Base-by-base conservation (phyloP, 1,140 invertebrate genomes). In the Panagrolaimus sp. region DNA sequence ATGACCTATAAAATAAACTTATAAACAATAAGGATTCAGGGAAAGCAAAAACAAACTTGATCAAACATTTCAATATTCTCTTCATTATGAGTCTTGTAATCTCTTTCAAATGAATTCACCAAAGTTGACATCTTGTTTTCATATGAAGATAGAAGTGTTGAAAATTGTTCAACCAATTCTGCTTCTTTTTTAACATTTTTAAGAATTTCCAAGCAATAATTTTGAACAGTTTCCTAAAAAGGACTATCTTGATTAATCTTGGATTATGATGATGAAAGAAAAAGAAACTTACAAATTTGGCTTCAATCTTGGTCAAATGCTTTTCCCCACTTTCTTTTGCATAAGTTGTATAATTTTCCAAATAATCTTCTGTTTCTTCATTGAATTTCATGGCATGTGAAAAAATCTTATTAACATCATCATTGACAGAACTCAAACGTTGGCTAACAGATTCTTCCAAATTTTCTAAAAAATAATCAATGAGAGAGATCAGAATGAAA, bases 201-300 rank as follows among this genome's bases (percentile, higher is more conserved):
- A 38, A 38, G 32, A 38, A 38, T 38, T 38, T 38, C 32, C 32
- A 38, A 38, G 32, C 32, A 38, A 38, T 38, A 38, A 38, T 38
- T 38, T 38, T 38, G 32, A 4, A 38, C 32, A 4, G 32, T 38
- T 38, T 38, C 32, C 32, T 38, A 38, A 38, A 38, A 7, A n/a
- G n/a, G 46, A 17, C 46, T 47, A 47, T 17, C 46, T 14, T 47
- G 8, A 52, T 26, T 26, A 8, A 52, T 8, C 26, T 15, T 8
- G 48, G 14, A 26, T 52, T 21, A 17, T 15, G 48, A 9, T 21
- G 2, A 21, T 58, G 21, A 24, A 58, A 58, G 28, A 58, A 48
- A n/a, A 46, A 46, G 45, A 46, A 58, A 58, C 52, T 58, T 21
- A 58, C 52, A 58, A 21, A 58, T 26, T 28, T 58, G 17, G 21